These are phyloP conservation scores for Zeus faber DNA, from an alignment of 2,113 vertebrate species.

Conservation along the genomic window DNA sequence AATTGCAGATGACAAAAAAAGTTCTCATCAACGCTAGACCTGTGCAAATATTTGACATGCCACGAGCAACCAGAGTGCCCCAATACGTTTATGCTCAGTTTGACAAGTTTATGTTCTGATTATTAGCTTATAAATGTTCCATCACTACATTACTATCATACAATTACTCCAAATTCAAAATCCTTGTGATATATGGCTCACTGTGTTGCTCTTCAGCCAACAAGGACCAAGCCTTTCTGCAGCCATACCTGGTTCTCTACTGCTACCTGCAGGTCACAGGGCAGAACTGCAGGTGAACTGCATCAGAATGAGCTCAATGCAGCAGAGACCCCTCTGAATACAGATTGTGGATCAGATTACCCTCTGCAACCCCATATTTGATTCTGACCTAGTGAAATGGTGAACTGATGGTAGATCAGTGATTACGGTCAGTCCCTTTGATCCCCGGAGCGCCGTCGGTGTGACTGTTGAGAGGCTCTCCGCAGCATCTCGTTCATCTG, in stretches of 20 bases:
- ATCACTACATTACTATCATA: conserved; percentile 13
- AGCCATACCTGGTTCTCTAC: conserved; percentile 34
- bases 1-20: too few species aligned
- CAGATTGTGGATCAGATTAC: conserved; percentile 53
- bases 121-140: neutral
- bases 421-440: conserved; percentile 50
- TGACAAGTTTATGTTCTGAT: neutral
- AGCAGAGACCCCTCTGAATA: conserved; percentile 30
- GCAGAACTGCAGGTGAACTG: conserved; percentile 22
- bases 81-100: neutral
- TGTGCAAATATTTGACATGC: too few species aligned
- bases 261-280: conserved; percentile 68
- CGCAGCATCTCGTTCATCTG: conserved; percentile 28
- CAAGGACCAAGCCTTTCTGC: neutral
- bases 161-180: conserved; percentile 15
- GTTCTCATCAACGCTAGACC: too few species aligned
- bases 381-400: conserved; percentile 48
- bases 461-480: conserved; percentile 33
- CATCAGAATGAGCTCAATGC: neutral
- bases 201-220: conserved; percentile 5
- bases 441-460: conserved; percentile 22
- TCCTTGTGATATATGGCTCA: conserved; percentile 15
- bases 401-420: conserved; percentile 53
- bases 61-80: too few species aligned
- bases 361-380: conserved; percentile 33